These are phyloP conservation scores for Myrmecobius fasciatus DNA, from an alignment of 2,113 vertebrate genomes.

Conservation along the genomic window DNA sequence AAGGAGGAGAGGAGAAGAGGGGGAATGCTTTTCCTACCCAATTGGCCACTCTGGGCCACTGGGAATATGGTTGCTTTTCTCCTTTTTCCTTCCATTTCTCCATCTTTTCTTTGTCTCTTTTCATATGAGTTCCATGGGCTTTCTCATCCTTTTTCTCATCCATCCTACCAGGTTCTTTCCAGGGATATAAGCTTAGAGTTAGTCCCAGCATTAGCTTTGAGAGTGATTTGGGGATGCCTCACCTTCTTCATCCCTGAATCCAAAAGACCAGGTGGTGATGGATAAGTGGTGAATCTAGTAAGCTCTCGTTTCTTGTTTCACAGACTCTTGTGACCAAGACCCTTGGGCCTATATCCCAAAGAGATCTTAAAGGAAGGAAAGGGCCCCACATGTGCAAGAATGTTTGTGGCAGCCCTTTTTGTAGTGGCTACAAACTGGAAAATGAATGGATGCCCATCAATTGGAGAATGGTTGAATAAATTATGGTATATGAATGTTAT, in stretches of 20 bases:
- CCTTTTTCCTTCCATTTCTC: neutral
- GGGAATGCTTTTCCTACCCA: neutral
- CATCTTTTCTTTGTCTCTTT: neutral
- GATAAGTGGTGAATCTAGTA: neutral
- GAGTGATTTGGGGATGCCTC: neutral
- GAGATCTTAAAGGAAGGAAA: too few relatives aligned
- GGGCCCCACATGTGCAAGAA: too few relatives aligned
- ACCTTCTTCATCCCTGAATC: neutral
- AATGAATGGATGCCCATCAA: too few relatives aligned
- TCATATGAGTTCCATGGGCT: neutral
- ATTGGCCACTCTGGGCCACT: neutral
- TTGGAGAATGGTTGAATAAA: too few relatives aligned
- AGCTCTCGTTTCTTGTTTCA: neutral
- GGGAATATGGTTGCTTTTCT: neutral
- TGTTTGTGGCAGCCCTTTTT: too few relatives aligned
- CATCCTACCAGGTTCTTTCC: neutral
- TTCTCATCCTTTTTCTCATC: neutral
- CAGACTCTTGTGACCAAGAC: neutral
- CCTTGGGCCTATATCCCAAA: too few relatives aligned
- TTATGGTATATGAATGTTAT: too few relatives aligned
- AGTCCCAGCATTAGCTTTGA: neutral
- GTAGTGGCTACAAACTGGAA: too few relatives aligned
- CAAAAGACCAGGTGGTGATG: neutral
- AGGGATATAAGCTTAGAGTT: neutral
- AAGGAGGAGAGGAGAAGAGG: too few relatives aligned